These are phyloP conservation scores for Thecocarcelia acutangulata DNA, from an alignment of 2,888 invertebrate genomes.

Conservation along the genomic window DNA sequence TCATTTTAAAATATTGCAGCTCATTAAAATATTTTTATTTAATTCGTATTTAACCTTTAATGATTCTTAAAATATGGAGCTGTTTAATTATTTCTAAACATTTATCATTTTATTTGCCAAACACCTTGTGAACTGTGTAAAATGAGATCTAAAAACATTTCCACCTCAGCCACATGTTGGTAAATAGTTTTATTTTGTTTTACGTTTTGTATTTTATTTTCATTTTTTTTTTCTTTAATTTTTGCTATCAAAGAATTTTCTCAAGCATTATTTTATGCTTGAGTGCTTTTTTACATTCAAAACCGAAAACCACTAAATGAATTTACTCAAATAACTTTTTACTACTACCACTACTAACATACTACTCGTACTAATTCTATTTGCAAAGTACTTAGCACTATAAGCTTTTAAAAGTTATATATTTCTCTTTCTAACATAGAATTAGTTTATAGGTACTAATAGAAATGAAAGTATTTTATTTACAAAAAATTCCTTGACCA, in stretches of 20 bases:
- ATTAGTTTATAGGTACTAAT: not conserved
- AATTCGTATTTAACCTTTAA: too few species aligned
- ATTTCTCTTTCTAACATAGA: not conserved
- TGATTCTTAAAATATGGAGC: too few species aligned
- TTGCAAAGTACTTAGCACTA: not conserved
- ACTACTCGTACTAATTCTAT: not conserved
- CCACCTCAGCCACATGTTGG: too few species aligned
- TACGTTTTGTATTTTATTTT: not conserved
- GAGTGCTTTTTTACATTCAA: slow-evolving; percentile 26
- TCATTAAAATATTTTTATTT: too few species aligned
- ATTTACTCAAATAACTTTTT: slow-evolving; percentile 23
- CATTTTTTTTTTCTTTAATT: slow-evolving; percentile 8
- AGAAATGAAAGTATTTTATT: slow-evolving; percentile 1
- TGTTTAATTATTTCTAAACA: too few species aligned
- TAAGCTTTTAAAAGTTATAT: not conserved
- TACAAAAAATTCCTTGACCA: not conserved
- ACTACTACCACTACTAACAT: not conserved
- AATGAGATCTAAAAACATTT: too few species aligned
- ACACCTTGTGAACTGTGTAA: too few species aligned
- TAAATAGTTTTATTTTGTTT: not conserved
- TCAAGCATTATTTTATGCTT: slow-evolving; percentile 49
- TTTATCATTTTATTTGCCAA: too few species aligned
- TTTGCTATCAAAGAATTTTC: slow-evolving; percentile 4
- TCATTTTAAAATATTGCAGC: too few species aligned
- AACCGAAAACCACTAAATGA: slow-evolving; percentile 19